phyloP scores from a whole-genome alignment of 1,140 invertebrate genomes.

The Leptinotarsa lineolata region DNA sequence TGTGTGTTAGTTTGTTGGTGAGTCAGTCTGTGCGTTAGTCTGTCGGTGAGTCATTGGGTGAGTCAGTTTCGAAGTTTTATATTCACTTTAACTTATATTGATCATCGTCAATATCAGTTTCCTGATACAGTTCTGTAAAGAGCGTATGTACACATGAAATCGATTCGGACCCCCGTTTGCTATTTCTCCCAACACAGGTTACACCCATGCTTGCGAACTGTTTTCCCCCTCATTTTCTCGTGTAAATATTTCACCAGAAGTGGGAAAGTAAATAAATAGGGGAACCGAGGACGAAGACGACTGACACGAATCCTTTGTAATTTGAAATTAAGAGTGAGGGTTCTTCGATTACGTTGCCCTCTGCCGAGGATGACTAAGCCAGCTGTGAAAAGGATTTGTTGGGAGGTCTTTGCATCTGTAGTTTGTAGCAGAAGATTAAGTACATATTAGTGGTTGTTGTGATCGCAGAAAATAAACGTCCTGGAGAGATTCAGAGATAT shows the following conservation, averaged over 20 bases:
- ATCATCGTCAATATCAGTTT: too few relatives aligned
- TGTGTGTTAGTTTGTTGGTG: too few relatives aligned
- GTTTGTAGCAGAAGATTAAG: background rate
- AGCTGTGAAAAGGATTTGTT: conserved; percentile 2
- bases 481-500: background rate
- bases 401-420: background rate
- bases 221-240: background rate
- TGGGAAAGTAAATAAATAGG: conserved; percentile 13
- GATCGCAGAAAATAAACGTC: background rate
- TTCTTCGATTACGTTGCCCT: conserved; percentile 2
- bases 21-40: too few relatives aligned
- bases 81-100: too few relatives aligned
- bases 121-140: too few relatives aligned
- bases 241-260: background rate
- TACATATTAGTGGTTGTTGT: background rate
- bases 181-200: background rate
- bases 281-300: background rate
- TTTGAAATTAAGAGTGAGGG: conserved; percentile 18
- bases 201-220: background rate
- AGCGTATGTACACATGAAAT: too few relatives aligned
- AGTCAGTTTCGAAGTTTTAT: too few relatives aligned
- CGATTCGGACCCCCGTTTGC: background rate
- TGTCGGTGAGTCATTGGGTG: too few relatives aligned
- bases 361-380: background rate
- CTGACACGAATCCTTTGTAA: conserved; percentile 12